Evolutionary conservation across 2,888 invertebrate genomes (phyloP).

Genomic region (Deroplatys truncata): DNA sequence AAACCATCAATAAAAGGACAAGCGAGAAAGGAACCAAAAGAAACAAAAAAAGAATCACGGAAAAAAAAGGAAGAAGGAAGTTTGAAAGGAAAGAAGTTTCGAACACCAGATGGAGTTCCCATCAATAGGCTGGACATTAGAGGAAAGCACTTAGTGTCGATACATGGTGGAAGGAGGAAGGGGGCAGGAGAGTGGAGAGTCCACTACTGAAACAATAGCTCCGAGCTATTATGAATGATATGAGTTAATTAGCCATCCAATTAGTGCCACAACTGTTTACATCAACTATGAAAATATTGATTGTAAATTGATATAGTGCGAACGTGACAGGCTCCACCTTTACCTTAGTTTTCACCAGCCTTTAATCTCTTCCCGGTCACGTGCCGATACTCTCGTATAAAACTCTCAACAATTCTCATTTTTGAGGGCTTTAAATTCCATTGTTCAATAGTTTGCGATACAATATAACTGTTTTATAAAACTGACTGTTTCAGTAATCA

Average conservation of each 20-base stretch:
- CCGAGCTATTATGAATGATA: slow-evolving; percentile 29
- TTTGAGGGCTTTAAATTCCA: no score
- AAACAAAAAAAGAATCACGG: background rate
- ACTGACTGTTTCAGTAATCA: no score
- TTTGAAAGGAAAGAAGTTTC: background rate
- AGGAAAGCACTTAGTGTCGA: background rate
- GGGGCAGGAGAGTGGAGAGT: background rate
- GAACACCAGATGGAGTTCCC: background rate
- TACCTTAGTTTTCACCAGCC: background rate
- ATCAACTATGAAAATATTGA: slow-evolving; percentile 29
- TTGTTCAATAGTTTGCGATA: no score
- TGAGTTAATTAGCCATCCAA: slow-evolving; percentile 30
- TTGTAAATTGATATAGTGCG: slow-evolving; percentile 23
- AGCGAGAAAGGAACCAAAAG: no score
- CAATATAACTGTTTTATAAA: no score
- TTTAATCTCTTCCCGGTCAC: background rate
- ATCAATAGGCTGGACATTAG: background rate
- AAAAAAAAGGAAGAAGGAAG: background rate
- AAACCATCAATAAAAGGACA: no score
- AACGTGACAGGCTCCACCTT: background rate
- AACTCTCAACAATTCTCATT: no score
- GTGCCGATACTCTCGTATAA: no score
- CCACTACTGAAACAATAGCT: slow-evolving; percentile 21
- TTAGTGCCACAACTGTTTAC: slow-evolving; percentile 26
- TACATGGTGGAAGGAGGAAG: background rate